Percentiles rank a stretch among this genome's conserved stretches.
Evolutionary conservation across 2,113 vertebrate species (phyloP).

Genomic region (Malaclemys terrapin): DNA sequence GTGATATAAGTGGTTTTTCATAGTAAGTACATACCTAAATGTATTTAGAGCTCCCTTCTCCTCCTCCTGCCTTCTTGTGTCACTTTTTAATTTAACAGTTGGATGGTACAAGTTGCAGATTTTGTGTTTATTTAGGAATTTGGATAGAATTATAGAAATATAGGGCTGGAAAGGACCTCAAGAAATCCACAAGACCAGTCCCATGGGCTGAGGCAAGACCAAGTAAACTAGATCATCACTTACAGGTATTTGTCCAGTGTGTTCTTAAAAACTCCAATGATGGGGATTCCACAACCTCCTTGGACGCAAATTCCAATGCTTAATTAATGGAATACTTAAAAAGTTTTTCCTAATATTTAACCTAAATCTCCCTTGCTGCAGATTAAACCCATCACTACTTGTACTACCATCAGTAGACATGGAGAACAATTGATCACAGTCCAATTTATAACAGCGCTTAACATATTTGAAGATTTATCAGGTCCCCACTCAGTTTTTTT

Average conservation of each 20-base stretch:
- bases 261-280: neutral
- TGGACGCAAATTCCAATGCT: neutral
- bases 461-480: neutral
- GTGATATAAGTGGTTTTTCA: conserved; percentile 53
- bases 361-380: neutral
- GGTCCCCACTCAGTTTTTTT: neutral
- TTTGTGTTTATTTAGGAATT: neutral
- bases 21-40: conserved; percentile 56
- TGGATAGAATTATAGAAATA: neutral
- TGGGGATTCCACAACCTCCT: neutral
- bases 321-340: neutral
- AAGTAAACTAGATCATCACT: neutral
- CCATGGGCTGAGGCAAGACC: neutral
- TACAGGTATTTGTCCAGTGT: neutral
- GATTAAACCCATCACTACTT: neutral
- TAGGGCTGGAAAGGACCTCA: neutral
- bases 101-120: conserved; percentile 24
- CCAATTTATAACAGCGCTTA: neutral
- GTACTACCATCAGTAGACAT: neutral
- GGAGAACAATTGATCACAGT: neutral
- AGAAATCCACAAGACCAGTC: neutral
- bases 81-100: conserved; percentile 37
- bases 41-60: neutral
- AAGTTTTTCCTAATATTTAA: neutral
- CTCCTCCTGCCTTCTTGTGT: conserved; percentile 27